Conservation (phyloP, 2,888 invertebrate species). For the Luffia ferchaultella region DNA sequence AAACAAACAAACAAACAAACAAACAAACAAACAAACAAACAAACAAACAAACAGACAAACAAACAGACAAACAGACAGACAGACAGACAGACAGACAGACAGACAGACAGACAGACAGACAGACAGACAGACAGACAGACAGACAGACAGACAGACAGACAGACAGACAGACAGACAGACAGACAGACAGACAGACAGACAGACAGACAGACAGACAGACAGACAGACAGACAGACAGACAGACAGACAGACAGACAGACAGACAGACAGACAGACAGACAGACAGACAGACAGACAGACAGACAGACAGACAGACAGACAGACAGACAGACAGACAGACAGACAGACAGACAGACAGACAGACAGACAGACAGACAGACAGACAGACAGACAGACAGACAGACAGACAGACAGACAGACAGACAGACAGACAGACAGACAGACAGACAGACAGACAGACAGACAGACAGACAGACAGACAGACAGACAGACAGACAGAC, state of each 20-base stretch:
- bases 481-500: conserved; percentile 4
- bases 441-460: conserved; percentile 4
- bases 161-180: conserved; percentile 4
- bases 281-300: conserved; percentile 4
- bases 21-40: neutral
- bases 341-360: conserved; percentile 4
- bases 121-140: conserved; percentile 4
- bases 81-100: conserved; percentile 4
- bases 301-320: conserved; percentile 4
- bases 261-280: conserved; percentile 4
- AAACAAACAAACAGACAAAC: too few species aligned
- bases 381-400: conserved; percentile 4
- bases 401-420: conserved; percentile 4
- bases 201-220: conserved; percentile 4
- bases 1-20: neutral
- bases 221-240: conserved; percentile 4
- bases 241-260: conserved; percentile 4
- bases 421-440: conserved; percentile 4
- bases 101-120: conserved; percentile 4
- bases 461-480: conserved; percentile 4
- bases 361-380: conserved; percentile 4
- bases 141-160: conserved; percentile 4
- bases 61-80: too few species aligned
- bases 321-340: conserved; percentile 4
- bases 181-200: conserved; percentile 4